A percentile compares a stretch with the other conserved stretches of the same genome.
Evolutionary conservation across 2,113 vertebrate species (phyloP).

Genomic region (Illadopsis cleaveri): DNA sequence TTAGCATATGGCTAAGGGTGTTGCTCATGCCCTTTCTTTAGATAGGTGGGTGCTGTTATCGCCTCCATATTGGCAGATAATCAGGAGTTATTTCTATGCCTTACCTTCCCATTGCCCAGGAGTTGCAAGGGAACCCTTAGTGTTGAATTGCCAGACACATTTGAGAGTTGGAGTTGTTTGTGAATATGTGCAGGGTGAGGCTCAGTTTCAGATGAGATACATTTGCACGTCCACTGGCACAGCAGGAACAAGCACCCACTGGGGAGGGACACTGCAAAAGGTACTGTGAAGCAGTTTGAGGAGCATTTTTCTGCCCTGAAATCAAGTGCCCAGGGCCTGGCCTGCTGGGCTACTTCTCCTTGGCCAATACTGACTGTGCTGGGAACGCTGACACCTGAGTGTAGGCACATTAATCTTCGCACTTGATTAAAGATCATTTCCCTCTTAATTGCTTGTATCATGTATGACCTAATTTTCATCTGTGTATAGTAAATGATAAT

Average conservation of each 20-base stretch:
- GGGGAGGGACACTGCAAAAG: background rate
- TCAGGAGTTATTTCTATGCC: background rate
- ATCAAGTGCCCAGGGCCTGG: background rate
- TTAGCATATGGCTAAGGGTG: background rate
- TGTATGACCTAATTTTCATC: background rate
- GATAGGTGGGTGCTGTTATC: background rate
- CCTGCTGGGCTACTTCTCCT: accelerated
- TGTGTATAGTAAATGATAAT: background rate
- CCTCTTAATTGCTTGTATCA: background rate
- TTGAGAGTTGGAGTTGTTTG: background rate
- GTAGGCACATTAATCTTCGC: background rate
- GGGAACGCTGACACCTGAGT: accelerated
- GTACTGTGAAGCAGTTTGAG: background rate
- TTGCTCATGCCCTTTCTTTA: background rate
- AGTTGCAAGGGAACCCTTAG: background rate
- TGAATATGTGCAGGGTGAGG: background rate
- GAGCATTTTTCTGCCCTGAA: background rate
- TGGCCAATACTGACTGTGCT: accelerated
- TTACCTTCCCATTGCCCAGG: accelerated
- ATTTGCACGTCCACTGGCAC: accelerated
- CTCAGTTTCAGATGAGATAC: background rate
- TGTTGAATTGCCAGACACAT: background rate
- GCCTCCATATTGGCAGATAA: accelerated
- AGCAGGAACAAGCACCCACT: background rate
- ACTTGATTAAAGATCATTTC: background rate